Evolutionary conservation across 2,113 vertebrate genomes (phyloP), one percentile per base, ranked within the genome.

Genomic region (Promerops cafer): DNA sequence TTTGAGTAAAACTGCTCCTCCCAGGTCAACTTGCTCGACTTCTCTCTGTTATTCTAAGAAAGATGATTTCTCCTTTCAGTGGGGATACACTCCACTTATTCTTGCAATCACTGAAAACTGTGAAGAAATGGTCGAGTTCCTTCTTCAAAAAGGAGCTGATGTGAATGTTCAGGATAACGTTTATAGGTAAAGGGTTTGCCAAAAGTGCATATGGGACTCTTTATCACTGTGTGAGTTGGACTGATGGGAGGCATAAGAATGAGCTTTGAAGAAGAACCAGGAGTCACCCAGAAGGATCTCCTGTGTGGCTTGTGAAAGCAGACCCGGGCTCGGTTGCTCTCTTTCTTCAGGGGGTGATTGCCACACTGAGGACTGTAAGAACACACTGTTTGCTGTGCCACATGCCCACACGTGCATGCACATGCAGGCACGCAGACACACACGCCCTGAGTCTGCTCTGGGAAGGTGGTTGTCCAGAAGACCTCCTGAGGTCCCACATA

Each of bases 81-180:
- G 98, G 78, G 98, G 98, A 26, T 97, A 97, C 75, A 98, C 98
- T 22, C 98, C 98, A 0, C 87, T 99, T 93, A 82, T 94, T 45
- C 85, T 99, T 81, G 98, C 98, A 13, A 49, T 98, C 65, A 96
- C 76, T 42, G 97, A 98, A 87, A 98, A 97, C 42, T 97, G 97
- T 33, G 70, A 97, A 1, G 98, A 99, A 61, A 98, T 99, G 97
- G 96, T 98, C 3, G 97, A 99, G 81, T 97, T 99, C 85, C 98
- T 99, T 47, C 85, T 99, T 42, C 97, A 98, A 63, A 98, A 98
- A 83, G 96, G 96, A 64, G 98, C 98, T 39, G 86, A 98, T 11
- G 69, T 98, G 22, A 97, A 98, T 87, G 82, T 80, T 33, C 66
- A 56, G 47, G 98, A 98, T 86, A 87, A 65, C 4, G 14, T 23